phyloP scores from a whole-genome alignment of 2,888 invertebrate genomes.

The Eupithecia abbreviata region DNA sequence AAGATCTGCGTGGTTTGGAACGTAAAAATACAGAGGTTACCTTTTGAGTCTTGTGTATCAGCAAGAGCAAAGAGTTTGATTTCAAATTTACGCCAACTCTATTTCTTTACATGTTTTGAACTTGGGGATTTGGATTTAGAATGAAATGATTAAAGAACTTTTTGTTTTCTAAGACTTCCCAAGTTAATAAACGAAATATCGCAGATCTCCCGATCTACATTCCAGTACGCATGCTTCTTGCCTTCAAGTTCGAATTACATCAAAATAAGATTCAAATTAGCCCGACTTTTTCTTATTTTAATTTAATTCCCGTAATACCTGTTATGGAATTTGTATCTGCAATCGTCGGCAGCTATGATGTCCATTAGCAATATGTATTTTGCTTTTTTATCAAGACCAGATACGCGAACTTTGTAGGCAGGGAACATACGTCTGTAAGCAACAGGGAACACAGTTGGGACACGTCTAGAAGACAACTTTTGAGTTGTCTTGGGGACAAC shows the following conservation, averaged over 20 bases:
- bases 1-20: slow-evolving; percentile 75
- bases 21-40: slow-evolving; percentile 35
- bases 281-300: slow-evolving; percentile 72
- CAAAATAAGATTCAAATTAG: slow-evolving; percentile 74
- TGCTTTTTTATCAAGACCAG: slow-evolving; percentile 98
- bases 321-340: slow-evolving; percentile 97
- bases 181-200: slow-evolving; percentile 38
- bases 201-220: slow-evolving; percentile 70
- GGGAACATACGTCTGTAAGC: slow-evolving; percentile 98
- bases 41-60: slow-evolving; percentile 14
- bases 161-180: background rate
- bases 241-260: slow-evolving; percentile 82
- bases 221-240: slow-evolving; percentile 86
- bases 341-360: slow-evolving; percentile 98
- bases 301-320: slow-evolving; percentile 87
- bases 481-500: slow-evolving; percentile 74
- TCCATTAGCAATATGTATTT: slow-evolving; percentile 99
- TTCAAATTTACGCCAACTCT: background rate
- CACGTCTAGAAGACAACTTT: slow-evolving; percentile 69
- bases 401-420: slow-evolving; percentile 97
- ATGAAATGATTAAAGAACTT: background rate
- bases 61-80: background rate
- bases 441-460: slow-evolving; percentile 72
- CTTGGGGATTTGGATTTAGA: background rate
- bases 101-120: background rate